phyloP scores from a whole-genome alignment of 2,797 vertebrate genomes.

The Onychomys arenicola region DNA sequence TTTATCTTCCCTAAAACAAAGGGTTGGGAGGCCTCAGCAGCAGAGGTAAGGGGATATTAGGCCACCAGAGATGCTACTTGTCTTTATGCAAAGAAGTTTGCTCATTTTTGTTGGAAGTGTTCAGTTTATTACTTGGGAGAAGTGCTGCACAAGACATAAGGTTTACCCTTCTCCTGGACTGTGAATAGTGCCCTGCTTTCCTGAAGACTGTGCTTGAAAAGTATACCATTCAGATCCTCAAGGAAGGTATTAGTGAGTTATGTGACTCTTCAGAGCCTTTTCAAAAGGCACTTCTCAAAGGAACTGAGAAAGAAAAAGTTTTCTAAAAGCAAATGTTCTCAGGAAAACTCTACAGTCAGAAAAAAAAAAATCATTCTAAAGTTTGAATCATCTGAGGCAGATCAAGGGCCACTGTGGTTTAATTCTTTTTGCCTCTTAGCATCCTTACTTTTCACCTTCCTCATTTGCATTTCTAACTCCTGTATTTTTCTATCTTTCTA shows the following conservation, averaged over 20 bases:
- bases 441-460: neutral
- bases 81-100: neutral
- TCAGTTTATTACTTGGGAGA: neutral
- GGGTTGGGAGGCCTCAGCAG: neutral
- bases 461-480: neutral
- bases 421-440: neutral
- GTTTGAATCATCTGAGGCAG: neutral
- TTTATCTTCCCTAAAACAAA: neutral
- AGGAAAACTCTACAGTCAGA: neutral
- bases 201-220: neutral
- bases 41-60: neutral
- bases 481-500: too few species aligned
- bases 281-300: neutral
- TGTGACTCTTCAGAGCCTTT: neutral
- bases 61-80: neutral
- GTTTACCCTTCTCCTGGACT: too few species aligned
- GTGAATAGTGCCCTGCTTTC: neutral
- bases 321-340: neutral
- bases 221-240: neutral
- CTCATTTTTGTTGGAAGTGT: neutral
- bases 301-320: neutral
- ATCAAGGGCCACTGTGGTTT: neutral
- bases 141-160: too few species aligned
- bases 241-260: neutral
- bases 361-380: neutral